These are phyloP conservation scores for Drosophila virilis DNA, from an alignment of 1,140 invertebrate genomes.

Conservation along the genomic window DNA sequence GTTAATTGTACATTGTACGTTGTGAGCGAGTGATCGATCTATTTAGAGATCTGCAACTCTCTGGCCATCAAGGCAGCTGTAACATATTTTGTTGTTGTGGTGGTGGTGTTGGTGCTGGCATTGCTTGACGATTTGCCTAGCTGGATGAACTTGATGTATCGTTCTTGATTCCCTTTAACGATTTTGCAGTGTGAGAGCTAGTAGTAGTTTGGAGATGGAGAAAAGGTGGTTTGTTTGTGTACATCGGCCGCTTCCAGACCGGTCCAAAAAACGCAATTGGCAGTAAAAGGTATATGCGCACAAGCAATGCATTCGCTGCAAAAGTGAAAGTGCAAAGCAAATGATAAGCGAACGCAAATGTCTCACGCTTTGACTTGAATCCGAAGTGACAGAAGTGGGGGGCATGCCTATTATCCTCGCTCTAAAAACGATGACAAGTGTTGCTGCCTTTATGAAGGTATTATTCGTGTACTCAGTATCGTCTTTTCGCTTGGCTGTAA, in stretches of 20 bases:
- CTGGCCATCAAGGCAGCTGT: conserved; percentile 1
- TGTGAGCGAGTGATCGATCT: conserved; percentile 3
- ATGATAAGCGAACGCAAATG: conserved; percentile 34
- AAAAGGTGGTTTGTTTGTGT: conserved; percentile 7
- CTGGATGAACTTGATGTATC: conserved; percentile 81
- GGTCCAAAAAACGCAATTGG: conserved; percentile 3
- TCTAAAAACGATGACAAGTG: not conserved
- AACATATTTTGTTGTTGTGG: conserved; percentile 53
- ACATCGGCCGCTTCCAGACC: conserved; percentile 11
- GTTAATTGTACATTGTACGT: conserved; percentile 42
- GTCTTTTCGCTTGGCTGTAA: conserved; percentile 49
- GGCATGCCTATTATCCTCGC: not conserved
- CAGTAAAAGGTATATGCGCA: conserved; percentile 29
- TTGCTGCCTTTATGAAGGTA: not conserved
- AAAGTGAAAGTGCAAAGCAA: conserved; percentile 52
- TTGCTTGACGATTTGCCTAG: conserved; percentile 36
- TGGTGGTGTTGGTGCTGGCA: conserved; percentile 22
- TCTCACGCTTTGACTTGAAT: conserved; percentile 54
- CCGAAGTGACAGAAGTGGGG: conserved; percentile 3
- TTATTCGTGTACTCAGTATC: not conserved
- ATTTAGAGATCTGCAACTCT: conserved; percentile 28
- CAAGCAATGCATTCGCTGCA: conserved; percentile 53
- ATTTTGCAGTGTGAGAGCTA: conserved; percentile 58
- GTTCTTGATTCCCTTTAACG: conserved; percentile 80
- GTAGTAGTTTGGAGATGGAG: conserved; percentile 17